Evolutionary conservation across 2,113 vertebrate genomes (phyloP).

Genomic region (Helogale parvula): DNA sequence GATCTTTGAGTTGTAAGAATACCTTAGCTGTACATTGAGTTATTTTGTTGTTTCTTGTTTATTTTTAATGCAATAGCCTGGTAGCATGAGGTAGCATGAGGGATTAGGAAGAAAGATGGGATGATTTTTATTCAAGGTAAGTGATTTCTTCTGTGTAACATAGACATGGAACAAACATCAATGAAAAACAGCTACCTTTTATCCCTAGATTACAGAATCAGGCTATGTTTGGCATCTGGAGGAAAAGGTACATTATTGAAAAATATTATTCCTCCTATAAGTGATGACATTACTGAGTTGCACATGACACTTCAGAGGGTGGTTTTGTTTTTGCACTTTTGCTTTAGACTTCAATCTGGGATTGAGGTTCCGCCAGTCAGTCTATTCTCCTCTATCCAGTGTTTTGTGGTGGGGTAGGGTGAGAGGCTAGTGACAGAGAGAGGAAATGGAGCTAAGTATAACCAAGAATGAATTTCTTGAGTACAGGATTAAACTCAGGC

Average conservation of each 20-base stretch:
- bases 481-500: neutral
- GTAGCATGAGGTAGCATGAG: neutral
- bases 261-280: neutral
- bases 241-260: neutral
- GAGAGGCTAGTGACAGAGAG: neutral
- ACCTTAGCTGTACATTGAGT: neutral
- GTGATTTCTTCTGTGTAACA: neutral
- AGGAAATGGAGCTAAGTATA: neutral
- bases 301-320: neutral
- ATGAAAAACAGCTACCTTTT: rapidly evolving
- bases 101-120: neutral
- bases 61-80: neutral
- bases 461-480: neutral
- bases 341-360: neutral
- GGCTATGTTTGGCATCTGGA: neutral
- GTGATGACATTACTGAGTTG: neutral
- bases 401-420: neutral
- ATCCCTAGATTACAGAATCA: neutral
- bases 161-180: neutral
- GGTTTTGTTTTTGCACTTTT: neutral
- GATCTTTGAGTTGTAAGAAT: neutral
- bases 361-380: neutral
- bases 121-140: neutral
- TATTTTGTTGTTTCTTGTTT: neutral
- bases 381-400: neutral